Evolutionary conservation across 1,140 invertebrate species (phyloP).

Genomic region (Microvelia longipes): DNA sequence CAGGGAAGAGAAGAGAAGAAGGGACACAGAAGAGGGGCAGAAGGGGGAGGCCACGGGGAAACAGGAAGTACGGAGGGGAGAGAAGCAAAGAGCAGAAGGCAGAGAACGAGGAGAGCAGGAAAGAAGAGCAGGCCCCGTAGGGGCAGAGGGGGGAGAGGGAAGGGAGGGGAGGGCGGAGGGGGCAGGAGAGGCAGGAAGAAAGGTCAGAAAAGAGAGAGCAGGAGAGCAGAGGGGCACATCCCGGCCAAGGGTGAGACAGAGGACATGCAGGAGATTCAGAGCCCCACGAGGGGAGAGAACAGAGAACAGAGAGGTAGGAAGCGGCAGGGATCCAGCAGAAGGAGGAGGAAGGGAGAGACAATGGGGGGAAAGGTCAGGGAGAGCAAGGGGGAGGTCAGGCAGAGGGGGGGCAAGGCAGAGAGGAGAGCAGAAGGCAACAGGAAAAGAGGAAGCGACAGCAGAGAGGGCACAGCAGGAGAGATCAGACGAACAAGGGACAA

Average conservation of each 20-base stretch:
- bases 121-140: no score
- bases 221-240: no score
- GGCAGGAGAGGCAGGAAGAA: neutral
- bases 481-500: no score
- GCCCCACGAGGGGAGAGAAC: neutral
- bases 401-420: neutral
- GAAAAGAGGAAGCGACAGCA: no score
- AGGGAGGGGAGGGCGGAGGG: neutral
- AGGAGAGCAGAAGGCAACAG: neutral
- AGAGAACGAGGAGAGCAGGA: no score
- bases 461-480: neutral
- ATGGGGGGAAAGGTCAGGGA: neutral
- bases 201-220: neutral
- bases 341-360: slow-evolving; percentile 1
- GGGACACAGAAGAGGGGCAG: neutral
- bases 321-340: neutral
- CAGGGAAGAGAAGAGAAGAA: neutral
- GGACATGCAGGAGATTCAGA: neutral
- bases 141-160: neutral
- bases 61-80: no score
- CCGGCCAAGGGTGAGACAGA: neutral
- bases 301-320: neutral
- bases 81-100: no score
- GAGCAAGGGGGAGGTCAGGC: neutral
- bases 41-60: neutral